Base-by-base conservation (phyloP, 2,797 vertebrate genomes). In the Nannoperca obscura region DNA sequence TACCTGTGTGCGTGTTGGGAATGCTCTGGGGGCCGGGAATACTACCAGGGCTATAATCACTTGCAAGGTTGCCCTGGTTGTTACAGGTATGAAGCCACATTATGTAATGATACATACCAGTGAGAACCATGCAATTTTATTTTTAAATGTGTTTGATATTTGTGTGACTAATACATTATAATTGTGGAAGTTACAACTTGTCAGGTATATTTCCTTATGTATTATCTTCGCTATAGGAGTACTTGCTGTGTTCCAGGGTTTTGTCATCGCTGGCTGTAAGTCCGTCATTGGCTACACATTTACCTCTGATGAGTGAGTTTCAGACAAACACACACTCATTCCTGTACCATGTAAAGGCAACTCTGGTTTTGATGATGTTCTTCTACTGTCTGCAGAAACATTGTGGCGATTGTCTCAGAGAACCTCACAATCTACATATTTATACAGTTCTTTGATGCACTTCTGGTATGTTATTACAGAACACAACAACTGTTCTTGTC, bases 1-100 rank as follows among this genome's bases (percentile, higher is more conserved):
- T 0, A 91, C 81, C 3, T 96, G 94, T 3, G 96, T 99, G 58
- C 94, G 97, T 20, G 97, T 99, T n/a, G 98, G 98, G 27, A 99
- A 98, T 0, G 97, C 97, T 0, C 77, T 99, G 68, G 98, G 98
- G 0, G 96, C 97, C 0, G 97, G 97, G 5, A 74, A 98, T 22
- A 94, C 91, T 0, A 20, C 81, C 59, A 92, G 95, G 77, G 98
- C 98, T 47, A 86, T 94, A 69, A 88, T 92, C 38, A 96, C 96
- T 22, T 95, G 96, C 17, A 90, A 93, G 71, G 94, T 97, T 13
- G 75, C 94, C 0, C 83, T 99, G 64, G 64, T 95, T 73, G 84
- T 97, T 57, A 50, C 95, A 91, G 95, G 97, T 79, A 81, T 90
- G 87, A 65, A 13, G 6, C 74, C 44, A 49, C 58, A 73, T 7